Evolutionary conservation across 92 coral and sea anemone species (phyloP).

Genomic region (Palythoa grandis): DNA sequence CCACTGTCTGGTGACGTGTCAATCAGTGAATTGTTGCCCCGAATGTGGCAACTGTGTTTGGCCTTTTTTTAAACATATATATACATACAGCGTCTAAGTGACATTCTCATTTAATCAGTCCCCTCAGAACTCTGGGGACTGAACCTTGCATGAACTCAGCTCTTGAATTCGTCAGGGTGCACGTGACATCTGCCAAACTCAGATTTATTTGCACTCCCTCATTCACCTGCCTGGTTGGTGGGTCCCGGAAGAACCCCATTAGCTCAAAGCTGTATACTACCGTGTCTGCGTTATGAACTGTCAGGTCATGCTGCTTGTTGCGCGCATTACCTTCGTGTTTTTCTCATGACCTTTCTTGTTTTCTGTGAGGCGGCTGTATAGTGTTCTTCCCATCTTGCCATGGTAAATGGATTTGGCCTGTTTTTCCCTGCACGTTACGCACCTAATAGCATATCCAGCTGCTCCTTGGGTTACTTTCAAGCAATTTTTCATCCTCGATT

Average conservation of each 20-base stretch:
- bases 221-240: background rate
- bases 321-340: background rate
- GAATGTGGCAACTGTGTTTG: background rate
- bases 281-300: background rate
- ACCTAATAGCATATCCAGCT: too few species aligned
- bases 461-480: too few species aligned
- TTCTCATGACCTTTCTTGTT: background rate
- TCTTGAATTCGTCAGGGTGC: background rate
- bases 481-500: too few species aligned
- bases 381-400: background rate
- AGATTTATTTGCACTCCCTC: background rate
- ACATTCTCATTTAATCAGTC: background rate
- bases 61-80: background rate
- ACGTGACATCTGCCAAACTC: background rate
- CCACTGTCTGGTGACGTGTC: too few species aligned
- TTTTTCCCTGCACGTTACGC: background rate
- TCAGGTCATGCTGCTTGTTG: constrained; percentile 1
- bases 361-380: too few species aligned
- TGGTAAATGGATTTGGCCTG: background rate
- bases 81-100: too few species aligned
- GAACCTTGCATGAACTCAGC: background rate
- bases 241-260: background rate
- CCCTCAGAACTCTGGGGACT: background rate
- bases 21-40: too few species aligned
- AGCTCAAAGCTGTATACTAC: background rate